phyloP scores from a whole-genome alignment of 2,113 vertebrate species.

The Oncorhynchus clarkii region DNA sequence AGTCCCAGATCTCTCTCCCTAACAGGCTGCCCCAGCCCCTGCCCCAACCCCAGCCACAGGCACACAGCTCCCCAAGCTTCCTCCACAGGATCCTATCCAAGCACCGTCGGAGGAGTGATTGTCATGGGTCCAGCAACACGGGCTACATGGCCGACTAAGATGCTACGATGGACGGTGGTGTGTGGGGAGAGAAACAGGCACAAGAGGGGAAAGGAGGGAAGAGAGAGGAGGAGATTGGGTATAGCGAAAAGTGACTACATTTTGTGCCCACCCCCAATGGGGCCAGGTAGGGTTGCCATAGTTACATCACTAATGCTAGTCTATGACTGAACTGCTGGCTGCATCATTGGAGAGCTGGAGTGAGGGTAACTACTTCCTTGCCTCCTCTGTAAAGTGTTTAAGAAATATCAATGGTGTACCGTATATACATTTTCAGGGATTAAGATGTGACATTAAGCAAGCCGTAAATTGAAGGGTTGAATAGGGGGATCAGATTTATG shows the following conservation, averaged over 20 bases:
- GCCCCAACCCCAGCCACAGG: constrained; percentile 60
- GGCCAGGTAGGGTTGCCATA: not conserved
- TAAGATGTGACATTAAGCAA: too few species aligned
- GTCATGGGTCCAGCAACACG: constrained; percentile 84
- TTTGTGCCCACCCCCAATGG: not conserved
- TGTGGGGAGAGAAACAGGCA: too few species aligned
- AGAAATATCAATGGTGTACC: not conserved
- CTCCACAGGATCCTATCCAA: constrained; percentile 87
- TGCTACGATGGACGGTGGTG: not conserved
- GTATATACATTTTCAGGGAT: not conserved
- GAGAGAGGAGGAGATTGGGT: not conserved
- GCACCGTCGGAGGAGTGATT: constrained; percentile 85
- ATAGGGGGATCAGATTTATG: not conserved
- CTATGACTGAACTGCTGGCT: constrained; percentile 8
- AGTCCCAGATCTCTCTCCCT: constrained; percentile 74
- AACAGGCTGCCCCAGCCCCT: constrained; percentile 28
- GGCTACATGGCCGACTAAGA: constrained; percentile 83
- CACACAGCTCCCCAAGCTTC: constrained; percentile 77
- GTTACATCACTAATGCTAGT: constrained; percentile 10
- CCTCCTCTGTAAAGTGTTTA: not conserved
- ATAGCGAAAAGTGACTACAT: constrained; percentile 4
- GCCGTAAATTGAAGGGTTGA: too few species aligned
- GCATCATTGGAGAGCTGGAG: not conserved
- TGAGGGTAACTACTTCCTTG: not conserved
- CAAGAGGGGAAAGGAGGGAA: not conserved